Conservation (phyloP, 2,888 invertebrate genomes). For the Latrodectus hesperus region DNA sequence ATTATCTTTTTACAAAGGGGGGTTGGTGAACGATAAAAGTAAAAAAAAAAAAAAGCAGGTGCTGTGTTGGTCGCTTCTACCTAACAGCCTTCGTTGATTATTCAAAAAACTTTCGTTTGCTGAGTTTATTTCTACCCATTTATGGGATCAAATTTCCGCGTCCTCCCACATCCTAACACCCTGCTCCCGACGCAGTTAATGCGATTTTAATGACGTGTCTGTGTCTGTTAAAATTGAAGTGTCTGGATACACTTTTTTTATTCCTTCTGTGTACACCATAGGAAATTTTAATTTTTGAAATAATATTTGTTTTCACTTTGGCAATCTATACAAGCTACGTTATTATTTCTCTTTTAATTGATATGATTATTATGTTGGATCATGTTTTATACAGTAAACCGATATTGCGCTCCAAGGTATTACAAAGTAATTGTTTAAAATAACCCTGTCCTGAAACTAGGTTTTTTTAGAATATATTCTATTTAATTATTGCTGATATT, state of each 20-base stretch:
- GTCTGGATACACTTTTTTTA: neutral
- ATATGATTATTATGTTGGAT: no score
- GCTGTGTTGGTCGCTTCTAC: neutral
- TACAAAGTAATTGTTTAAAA: no score
- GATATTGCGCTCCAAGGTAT: no score
- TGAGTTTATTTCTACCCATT: neutral
- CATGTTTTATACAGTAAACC: no score
- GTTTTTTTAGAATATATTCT: no score
- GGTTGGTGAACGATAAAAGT: neutral
- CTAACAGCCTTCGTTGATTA: neutral
- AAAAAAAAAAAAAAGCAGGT: neutral
- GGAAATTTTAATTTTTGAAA: neutral
- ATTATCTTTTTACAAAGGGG: neutral
- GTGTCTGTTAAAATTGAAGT: neutral
- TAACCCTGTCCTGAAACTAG: no score
- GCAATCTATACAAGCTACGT: no score
- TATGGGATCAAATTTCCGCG: neutral
- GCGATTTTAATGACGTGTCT: conserved; percentile 36
- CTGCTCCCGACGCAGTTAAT: conserved; percentile 16
- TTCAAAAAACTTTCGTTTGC: neutral
- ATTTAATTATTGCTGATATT: no score
- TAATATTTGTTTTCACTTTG: no score
- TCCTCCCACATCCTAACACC: neutral
- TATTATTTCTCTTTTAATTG: no score
- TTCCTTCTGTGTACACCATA: neutral